These are phyloP conservation scores for Oenanthe melanoleuca DNA, from an alignment of 2,113 vertebrate genomes.

Conservation along the genomic window DNA sequence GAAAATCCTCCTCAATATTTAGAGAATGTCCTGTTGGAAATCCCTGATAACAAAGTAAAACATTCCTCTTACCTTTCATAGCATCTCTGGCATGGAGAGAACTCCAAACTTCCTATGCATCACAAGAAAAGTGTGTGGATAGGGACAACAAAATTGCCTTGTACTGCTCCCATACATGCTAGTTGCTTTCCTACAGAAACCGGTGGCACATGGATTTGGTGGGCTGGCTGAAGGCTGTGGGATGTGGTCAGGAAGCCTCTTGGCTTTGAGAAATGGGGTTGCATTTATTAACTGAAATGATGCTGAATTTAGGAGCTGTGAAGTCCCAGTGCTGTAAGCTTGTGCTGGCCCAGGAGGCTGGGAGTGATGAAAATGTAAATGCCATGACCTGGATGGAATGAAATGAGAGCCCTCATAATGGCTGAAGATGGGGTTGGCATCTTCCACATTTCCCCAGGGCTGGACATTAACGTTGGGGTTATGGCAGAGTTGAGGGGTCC, in stretches of 20 bases:
- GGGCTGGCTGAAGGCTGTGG: background rate
- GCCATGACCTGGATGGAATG: background rate
- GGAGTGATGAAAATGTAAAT: background rate
- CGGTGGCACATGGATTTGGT: background rate
- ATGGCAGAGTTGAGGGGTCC: background rate
- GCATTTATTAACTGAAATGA: background rate
- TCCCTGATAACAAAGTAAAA: background rate
- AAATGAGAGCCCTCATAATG: background rate
- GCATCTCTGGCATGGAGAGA: background rate
- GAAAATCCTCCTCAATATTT: background rate
- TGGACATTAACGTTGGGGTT: background rate
- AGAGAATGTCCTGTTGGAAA: background rate
- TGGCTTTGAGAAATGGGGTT: background rate
- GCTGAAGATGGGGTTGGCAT: background rate
- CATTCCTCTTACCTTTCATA: background rate
- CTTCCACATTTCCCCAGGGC: background rate
- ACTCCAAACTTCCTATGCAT: background rate
- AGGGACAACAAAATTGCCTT: background rate
- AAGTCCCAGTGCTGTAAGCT: background rate
- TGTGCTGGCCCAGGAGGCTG: background rate
- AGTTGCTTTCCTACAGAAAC: background rate
- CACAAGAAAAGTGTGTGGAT: background rate
- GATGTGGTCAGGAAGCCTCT: background rate
- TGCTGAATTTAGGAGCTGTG: background rate
- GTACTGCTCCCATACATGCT: fast-evolving